Conservation (phyloP, 2,797 vertebrate species). For the Manis pentadactyla region DNA sequence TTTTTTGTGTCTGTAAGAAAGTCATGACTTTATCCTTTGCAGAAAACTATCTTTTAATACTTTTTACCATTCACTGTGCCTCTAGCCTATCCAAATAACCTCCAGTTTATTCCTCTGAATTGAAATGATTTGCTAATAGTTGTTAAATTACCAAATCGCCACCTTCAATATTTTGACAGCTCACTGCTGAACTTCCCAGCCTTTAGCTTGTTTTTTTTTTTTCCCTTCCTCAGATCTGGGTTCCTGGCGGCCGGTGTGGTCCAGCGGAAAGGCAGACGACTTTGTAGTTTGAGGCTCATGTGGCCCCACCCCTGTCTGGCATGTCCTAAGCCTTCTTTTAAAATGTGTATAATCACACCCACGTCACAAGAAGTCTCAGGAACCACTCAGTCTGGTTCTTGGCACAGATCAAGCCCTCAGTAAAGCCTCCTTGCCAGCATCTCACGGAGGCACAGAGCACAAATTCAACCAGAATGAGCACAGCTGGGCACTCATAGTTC, state of each 20-base stretch:
- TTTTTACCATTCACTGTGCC: background rate
- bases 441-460: accelerated
- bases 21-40: background rate
- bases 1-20: background rate
- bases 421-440: background rate
- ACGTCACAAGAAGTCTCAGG: background rate
- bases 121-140: background rate
- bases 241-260: background rate
- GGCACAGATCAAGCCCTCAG: background rate
- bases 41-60: background rate
- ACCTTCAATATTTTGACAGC: background rate
- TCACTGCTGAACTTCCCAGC: background rate
- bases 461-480: background rate
- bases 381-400: background rate
- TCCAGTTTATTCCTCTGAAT: background rate
- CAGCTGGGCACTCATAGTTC: background rate
- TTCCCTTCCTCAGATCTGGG: background rate
- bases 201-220: background rate
- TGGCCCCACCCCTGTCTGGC: too few relatives aligned
- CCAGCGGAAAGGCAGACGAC: background rate
- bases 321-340: background rate
- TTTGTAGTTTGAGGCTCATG: background rate
- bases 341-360: background rate
- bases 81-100: background rate
- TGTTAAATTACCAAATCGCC: background rate